Base-by-base conservation (phyloP, 1,140 invertebrate genomes). In the Dreissena polymorpha region DNA sequence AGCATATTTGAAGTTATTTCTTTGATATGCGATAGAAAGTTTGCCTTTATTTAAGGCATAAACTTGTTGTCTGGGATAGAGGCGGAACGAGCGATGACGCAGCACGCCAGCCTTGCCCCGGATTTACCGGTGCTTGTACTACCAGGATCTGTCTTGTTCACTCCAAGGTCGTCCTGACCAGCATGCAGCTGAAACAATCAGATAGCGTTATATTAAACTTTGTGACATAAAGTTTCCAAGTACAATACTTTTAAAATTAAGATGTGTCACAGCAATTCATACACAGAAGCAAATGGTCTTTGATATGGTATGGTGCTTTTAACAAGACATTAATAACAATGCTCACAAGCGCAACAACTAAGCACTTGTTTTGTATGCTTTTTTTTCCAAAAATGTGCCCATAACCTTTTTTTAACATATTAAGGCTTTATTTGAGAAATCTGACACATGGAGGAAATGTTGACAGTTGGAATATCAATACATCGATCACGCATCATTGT, bases 81-180 rank as follows among this genome's bases (percentile, higher is more conserved):
- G 8, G 39, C 39, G 39, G 39, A 39, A 39, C 39, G 39, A 39
- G 39, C 39, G 2, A 39, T 39, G 10, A 94, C 88, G 55, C 94
- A 94, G 80, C 94, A 95, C n/a, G 93, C 94, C 1, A 94, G 63
- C 21, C 93, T 83, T 14, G 85, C 78, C 3, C 94, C 94, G 18
- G 94, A 93, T 87, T 94, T 94, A 0, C 94, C 94, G 12, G 93
- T 95, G 70, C 85, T 91, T n/a, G 91, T 70, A 85, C 94, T 94
- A 50, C 91, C 94, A 16, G 86, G 76, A 39, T 39, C 39, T 68
- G 92, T 87, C 3, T 88, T 91, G 0, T 93, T 93, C 51, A 88
- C 74, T 5, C 94, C 94, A 0, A 94, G 88, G 89, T 95, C 94
- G 85, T 95, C 94, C 57, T 84, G 85, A 7, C 89, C 87, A 10